A percentile compares a stretch with the other conserved stretches of the same genome.
These are phyloP conservation scores for Sminthurides aquaticus DNA, from an alignment of 2,888 invertebrate genomes.

Conservation along the genomic window DNA sequence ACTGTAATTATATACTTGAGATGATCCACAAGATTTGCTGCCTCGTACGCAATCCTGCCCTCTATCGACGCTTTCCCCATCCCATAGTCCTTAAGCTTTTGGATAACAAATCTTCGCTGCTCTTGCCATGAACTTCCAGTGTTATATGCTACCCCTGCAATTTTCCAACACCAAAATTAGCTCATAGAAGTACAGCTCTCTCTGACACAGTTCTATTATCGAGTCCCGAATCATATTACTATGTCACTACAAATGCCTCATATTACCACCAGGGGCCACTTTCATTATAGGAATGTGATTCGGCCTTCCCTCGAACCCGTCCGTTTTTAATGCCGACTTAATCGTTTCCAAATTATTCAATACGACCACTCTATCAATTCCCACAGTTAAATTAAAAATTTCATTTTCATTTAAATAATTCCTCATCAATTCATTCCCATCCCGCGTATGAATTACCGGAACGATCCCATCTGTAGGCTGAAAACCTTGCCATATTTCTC, in stretches of 20 bases:
- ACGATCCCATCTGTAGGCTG: background rate
- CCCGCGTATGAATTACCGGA: too few relatives aligned
- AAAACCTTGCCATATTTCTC: background rate
- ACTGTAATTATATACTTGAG: background rate
- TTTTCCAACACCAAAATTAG: too few relatives aligned
- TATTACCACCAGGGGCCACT: background rate
- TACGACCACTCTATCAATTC: background rate
- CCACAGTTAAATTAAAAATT: background rate
- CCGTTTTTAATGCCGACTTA: background rate
- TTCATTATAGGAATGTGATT: background rate
- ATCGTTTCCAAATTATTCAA: background rate
- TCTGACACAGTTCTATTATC: too few relatives aligned
- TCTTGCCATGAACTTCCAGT: background rate
- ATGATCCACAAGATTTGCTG: background rate
- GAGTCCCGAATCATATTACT: too few relatives aligned
- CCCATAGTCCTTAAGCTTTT: background rate
- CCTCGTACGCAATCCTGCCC: background rate
- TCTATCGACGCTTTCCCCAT: background rate
- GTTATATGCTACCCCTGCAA: background rate
- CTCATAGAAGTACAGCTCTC: too few relatives aligned
- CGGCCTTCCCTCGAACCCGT: background rate
- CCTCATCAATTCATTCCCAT: too few relatives aligned
- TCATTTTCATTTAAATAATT: background rate
- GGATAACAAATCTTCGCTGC: background rate
- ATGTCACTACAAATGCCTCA: background rate